Conservation (phyloP, 2,797 vertebrate genomes). For the Pagetopsis macropterus region DNA sequence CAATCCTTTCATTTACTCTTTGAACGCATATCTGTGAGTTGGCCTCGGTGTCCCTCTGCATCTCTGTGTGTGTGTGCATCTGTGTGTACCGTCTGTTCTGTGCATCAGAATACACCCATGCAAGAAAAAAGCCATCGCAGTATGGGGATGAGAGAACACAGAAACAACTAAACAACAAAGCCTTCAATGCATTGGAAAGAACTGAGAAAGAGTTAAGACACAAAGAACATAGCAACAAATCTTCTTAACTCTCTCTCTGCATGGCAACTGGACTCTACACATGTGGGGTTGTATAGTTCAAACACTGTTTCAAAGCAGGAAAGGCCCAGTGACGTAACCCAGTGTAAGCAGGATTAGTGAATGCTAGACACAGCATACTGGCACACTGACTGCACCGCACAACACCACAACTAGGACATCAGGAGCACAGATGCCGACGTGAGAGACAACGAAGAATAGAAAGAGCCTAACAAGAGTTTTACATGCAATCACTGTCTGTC, state of each 20-base stretch:
- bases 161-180: constrained; percentile 10
- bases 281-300: constrained; percentile 5
- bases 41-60: constrained; percentile 18
- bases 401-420: constrained; percentile 9
- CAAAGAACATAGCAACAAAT: background rate
- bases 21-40: background rate
- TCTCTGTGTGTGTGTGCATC: constrained; percentile 21
- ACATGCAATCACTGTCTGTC: background rate
- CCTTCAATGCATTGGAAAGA: background rate
- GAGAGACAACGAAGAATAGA: background rate
- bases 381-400: constrained; percentile 21
- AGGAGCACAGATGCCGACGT: background rate
- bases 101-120: constrained; percentile 31
- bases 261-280: constrained; percentile 5
- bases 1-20: background rate
- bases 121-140: constrained; percentile 13
- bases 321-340: constrained; percentile 40
- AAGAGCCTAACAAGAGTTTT: background rate
- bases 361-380: constrained; percentile 29
- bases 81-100: constrained; percentile 33
- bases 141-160: constrained; percentile 19
- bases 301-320: constrained; percentile 18
- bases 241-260: constrained; percentile 6
- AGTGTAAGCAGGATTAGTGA: constrained; percentile 47
- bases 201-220: background rate